A percentile compares a stretch with the other conserved stretches of the same genome.
These are phyloP conservation scores for Etheostoma spectabile DNA, from an alignment of 2,113 vertebrate species.

Conservation along the genomic window DNA sequence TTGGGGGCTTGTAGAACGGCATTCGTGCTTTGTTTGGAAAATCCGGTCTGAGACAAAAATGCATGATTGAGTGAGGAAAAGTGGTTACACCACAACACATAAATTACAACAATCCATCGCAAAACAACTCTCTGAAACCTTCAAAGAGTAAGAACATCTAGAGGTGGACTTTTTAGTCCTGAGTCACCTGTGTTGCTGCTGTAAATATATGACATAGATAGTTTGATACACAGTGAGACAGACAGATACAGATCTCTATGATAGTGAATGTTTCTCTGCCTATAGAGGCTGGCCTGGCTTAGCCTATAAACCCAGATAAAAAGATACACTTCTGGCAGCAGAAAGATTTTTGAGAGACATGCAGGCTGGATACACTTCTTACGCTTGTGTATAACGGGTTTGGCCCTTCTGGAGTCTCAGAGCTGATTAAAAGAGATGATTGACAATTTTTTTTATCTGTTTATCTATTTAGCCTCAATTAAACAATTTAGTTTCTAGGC, in stretches of 20 bases:
- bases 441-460: slow-evolving; percentile 35
- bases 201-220: slow-evolving; percentile 2
- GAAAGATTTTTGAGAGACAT: slow-evolving; percentile 40
- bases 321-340: slow-evolving; percentile 57
- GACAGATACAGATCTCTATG: slow-evolving; percentile 30
- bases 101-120: background rate
- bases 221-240: background rate
- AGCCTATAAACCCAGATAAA: slow-evolving; percentile 69
- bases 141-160: background rate
- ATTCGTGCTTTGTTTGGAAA: background rate
- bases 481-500: slow-evolving; percentile 41
- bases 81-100: background rate
- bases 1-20: background rate
- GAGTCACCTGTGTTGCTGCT: background rate
- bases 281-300: slow-evolving; percentile 33
- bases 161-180: background rate
- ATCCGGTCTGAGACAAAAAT: background rate
- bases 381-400: slow-evolving; percentile 43
- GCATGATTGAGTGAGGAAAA: background rate
- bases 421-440: slow-evolving; percentile 60
- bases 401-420: slow-evolving; percentile 53
- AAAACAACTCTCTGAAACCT: slow-evolving; percentile 16
- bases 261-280: slow-evolving; percentile 18
- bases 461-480: slow-evolving; percentile 65
- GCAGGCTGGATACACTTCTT: slow-evolving; percentile 47